Conservation (phyloP, 2,797 vertebrate genomes). For the Zenarchopterus dispar region DNA sequence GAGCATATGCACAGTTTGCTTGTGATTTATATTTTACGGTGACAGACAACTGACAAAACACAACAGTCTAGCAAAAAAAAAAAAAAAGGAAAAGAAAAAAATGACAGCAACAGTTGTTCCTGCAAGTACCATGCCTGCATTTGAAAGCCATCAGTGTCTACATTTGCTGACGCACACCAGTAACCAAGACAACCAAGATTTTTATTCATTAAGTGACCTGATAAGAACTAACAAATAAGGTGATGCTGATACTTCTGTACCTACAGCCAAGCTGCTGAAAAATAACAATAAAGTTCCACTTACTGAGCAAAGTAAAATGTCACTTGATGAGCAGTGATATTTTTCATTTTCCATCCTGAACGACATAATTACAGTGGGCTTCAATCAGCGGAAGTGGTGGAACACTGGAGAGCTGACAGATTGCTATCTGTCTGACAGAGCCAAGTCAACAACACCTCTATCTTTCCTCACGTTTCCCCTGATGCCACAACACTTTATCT, state of each 20-base stretch:
- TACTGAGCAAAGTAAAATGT: constrained; percentile 49
- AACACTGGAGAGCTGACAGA: constrained; percentile 66
- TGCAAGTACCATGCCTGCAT: too few species aligned
- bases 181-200: too few species aligned
- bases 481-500: constrained; percentile 67
- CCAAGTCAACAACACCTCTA: constrained; percentile 73
- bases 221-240: constrained; percentile 3
- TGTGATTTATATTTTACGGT: background rate
- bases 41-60: background rate
- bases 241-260: background rate
- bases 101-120: background rate
- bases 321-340: constrained; percentile 54
- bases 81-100: too few species aligned
- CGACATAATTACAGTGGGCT: constrained; percentile 66
- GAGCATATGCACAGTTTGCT: background rate
- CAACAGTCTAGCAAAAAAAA: background rate
- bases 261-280: background rate
- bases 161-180: too few species aligned
- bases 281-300: constrained; percentile 7
- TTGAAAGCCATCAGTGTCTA: too few species aligned
- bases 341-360: constrained; percentile 62
- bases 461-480: constrained; percentile 68
- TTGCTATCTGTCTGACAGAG: constrained; percentile 71
- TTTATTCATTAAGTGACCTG: background rate
- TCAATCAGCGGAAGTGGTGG: constrained; percentile 61